These are phyloP conservation scores for Ariopsis seemanni DNA, from an alignment of 2,113 vertebrate species.

Conservation along the genomic window DNA sequence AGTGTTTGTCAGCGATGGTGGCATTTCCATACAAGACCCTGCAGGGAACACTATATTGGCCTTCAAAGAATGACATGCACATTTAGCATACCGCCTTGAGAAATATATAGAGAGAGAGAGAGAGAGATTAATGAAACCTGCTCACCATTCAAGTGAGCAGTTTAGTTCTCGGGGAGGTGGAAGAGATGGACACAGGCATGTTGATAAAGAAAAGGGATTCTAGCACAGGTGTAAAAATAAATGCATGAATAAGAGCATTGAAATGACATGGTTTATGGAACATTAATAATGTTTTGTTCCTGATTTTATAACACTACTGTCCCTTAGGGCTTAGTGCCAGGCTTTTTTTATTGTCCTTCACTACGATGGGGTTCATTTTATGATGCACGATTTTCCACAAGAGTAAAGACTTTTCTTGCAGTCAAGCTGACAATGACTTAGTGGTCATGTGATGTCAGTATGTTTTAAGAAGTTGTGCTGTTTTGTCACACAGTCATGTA, in stretches of 20 bases:
- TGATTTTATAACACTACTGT: conserved; percentile 2
- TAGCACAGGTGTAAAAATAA: neutral
- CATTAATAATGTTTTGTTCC: conserved; percentile 11
- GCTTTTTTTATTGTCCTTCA: neutral
- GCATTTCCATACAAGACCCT: conserved; percentile 43
- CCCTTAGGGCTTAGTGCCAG: neutral
- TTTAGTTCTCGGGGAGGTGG: conserved; percentile 1
- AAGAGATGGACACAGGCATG: neutral
- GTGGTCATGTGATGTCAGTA: neutral
- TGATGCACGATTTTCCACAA: neutral
- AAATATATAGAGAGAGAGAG: conserved; percentile 2
- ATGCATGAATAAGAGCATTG: neutral
- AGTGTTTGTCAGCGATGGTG: conserved; percentile 48
- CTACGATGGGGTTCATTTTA: neutral
- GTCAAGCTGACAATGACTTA: neutral
- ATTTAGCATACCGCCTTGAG: conserved; percentile 28
- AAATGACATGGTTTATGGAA: neutral
- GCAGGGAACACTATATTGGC: conserved; percentile 34
- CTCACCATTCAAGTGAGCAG: conserved; percentile 16
- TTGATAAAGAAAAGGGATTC: conserved; percentile 2
- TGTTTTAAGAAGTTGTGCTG: neutral
- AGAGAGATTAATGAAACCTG: conserved; percentile 1
- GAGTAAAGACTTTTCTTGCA: neutral
- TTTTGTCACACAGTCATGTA: neutral
- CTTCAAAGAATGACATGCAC: conserved; percentile 43